Base-by-base conservation (phyloP, 2,113 vertebrate genomes). In the Noturus placidus region DNA sequence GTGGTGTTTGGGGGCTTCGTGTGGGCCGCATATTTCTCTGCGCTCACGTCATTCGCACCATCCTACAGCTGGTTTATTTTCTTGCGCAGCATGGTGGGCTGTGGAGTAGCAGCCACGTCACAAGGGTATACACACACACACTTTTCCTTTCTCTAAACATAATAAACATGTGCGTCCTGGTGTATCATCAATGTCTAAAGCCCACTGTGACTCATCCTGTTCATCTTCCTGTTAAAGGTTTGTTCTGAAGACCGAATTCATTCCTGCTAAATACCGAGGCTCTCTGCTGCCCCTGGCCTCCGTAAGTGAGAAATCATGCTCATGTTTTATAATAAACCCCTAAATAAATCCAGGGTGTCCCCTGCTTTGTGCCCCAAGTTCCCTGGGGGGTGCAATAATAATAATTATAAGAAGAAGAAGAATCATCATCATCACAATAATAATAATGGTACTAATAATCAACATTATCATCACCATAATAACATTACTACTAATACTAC, bases 61-160 rank as follows among this genome's bases (percentile, higher is more conserved):
- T 95, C 97, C 0, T 99, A 99, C 19, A 59, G 92, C 86, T 99
- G 98, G 98, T 99, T 99, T 42, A 96, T 99, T 89, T 97, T 99
- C 91, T 95, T 99, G 88, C 91, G 98, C 87, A 95, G 94, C 89
- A 95, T 99, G 97, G 98, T 99, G 25, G 98, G 98, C 89, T 97
- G 97, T 0, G 97, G 98, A 0, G 96, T 99, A 2, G 96, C 98
- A 0, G 98, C 95, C 10, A 97, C 97, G 0, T 95, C 97, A 0
- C 98, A 99, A 93, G 97, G 97, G 98, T 99, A 94, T 72, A 86
- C 63, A 61, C 74, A 81, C 63, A 76, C 65, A 84, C 63, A 79
- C 50, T 56, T 35, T 33, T 52, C 46, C n/a, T 77, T 46, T 22
- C 56, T 19, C 11, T 38, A 33, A 33, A 57, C 69, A 61, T n/a